A percentile compares a stretch with the other conserved stretches of the same genome.
Evolutionary conservation across 35 echinoderm and acorn worm genomes (phyloP).

Genomic region (Anneissia japonica): DNA sequence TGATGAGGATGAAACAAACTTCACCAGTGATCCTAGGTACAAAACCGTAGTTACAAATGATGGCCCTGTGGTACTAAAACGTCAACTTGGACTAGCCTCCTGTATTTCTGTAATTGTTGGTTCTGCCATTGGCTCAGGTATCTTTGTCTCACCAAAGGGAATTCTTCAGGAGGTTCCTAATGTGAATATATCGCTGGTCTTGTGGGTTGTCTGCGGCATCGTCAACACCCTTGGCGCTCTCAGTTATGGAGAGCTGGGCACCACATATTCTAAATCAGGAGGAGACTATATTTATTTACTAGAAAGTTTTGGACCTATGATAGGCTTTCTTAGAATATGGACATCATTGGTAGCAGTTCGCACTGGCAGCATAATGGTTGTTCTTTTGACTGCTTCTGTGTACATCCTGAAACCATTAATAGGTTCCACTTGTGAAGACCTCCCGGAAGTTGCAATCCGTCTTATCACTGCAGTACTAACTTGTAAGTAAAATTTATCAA

Average conservation of each 20-base stretch:
- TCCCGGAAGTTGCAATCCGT: neutral
- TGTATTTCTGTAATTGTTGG: slow-evolving; percentile 74
- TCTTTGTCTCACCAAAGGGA: slow-evolving; percentile 86
- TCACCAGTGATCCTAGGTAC: too few species aligned
- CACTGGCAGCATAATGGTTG: slow-evolving; percentile 14
- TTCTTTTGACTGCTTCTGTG: slow-evolving; percentile 21
- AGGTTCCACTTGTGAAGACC: neutral
- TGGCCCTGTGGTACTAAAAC: slow-evolving; percentile 1
- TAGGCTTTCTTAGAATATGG: slow-evolving; percentile 43
- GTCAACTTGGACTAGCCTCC: slow-evolving; percentile 30
- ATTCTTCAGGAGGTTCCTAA: slow-evolving; percentile 35
- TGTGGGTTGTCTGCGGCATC: slow-evolving; percentile 61
- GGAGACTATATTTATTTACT: slow-evolving; percentile 30
- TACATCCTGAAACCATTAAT: slow-evolving; percentile 16
- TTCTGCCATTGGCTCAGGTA: slow-evolving; percentile 66
- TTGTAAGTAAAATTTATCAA: neutral
- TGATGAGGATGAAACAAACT: neutral
- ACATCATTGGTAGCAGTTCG: slow-evolving; percentile 27
- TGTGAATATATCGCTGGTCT: slow-evolving; percentile 45
- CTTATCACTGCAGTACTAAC: neutral
- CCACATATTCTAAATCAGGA: slow-evolving; percentile 37
- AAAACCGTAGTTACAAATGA: neutral
- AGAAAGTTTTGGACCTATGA: slow-evolving; percentile 26
- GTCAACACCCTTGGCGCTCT: slow-evolving; percentile 33
- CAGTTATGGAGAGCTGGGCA: slow-evolving; percentile 34